These are phyloP conservation scores for Heterodera filipjevi DNA, from an alignment of 2,888 invertebrate species.

Conservation along the genomic window DNA sequence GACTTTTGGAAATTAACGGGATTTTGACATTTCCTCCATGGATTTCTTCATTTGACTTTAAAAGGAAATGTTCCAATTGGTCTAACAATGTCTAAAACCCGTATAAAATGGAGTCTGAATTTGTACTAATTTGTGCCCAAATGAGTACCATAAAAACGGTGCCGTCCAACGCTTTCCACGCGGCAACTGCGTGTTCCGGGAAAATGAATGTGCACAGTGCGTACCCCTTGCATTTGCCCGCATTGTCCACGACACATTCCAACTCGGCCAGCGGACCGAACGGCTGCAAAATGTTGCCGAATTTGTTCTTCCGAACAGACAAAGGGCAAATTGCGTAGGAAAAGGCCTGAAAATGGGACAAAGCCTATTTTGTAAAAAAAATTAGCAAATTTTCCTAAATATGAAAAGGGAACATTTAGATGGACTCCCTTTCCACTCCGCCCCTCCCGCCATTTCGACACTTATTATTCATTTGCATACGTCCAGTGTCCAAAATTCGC, in stretches of 20 bases:
- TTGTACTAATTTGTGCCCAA: neutral
- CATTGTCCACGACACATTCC: conserved; percentile 83
- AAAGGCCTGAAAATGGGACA: conserved; percentile 70
- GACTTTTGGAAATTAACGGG: no score
- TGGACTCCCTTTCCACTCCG: no score
- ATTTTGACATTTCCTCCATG: no score
- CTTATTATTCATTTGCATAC: conserved; percentile 59
- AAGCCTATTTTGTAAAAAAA: neutral
- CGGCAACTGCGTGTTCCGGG: conserved; percentile 90
- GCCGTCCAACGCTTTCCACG: conserved; percentile 87
- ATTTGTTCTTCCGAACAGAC: conserved; percentile 83
- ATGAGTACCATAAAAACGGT: conserved; percentile 75
- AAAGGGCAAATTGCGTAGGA: conserved; percentile 87
- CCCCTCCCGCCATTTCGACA: neutral
- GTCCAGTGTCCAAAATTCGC: conserved; percentile 74
- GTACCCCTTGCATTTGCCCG: conserved; percentile 86
- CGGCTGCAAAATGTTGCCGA: conserved; percentile 76
- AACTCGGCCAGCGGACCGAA: conserved; percentile 68
- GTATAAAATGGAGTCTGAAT: no score
- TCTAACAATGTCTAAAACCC: no score
- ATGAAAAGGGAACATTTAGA: no score
- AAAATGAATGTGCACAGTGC: conserved; percentile 88
- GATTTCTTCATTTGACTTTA: no score
- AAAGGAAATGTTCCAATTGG: neutral
- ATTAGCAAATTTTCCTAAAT: no score